Percentiles rank a stretch among this genome's conserved stretches.
These are phyloP conservation scores for Formica selysi DNA, from an alignment of 1,140 invertebrate species.

Conservation along the genomic window DNA sequence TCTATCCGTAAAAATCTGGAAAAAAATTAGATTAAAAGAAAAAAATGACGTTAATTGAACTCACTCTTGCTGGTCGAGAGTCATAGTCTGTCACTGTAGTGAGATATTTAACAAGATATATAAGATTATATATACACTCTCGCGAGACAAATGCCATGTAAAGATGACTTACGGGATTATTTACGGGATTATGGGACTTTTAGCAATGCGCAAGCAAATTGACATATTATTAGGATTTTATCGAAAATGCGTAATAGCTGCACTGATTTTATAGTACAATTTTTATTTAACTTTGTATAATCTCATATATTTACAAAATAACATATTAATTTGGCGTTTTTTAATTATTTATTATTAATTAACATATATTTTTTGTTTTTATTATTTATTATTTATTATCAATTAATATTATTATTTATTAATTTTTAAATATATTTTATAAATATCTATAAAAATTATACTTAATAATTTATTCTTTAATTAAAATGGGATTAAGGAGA, in stretches of 20 bases:
- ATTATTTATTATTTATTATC: too few species aligned
- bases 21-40: slow-evolving; percentile 29
- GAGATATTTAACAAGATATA: slow-evolving; percentile 49
- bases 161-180: slow-evolving; percentile 39
- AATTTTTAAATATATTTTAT: too few species aligned
- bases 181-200: slow-evolving; percentile 10
- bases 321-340: too few species aligned
- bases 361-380: too few species aligned
- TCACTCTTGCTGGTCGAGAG: slow-evolving; percentile 81
- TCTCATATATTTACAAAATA: too few species aligned
- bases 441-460: not conserved
- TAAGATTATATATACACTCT: slow-evolving; percentile 33
- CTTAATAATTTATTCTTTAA: not conserved
- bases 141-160: slow-evolving; percentile 24
- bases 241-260: not conserved
- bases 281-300: not conserved
- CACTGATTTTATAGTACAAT: not conserved
- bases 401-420: too few species aligned
- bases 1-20: slow-evolving; percentile 20
- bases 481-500: not conserved
- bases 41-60: slow-evolving; percentile 46
- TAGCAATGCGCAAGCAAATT: slow-evolving; percentile 30
- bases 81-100: slow-evolving; percentile 64
- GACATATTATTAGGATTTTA: not conserved
- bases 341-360: too few species aligned